phyloP scores from a whole-genome alignment of 2,113 vertebrate species.

The Brachyhypopomus occidentalis region DNA sequence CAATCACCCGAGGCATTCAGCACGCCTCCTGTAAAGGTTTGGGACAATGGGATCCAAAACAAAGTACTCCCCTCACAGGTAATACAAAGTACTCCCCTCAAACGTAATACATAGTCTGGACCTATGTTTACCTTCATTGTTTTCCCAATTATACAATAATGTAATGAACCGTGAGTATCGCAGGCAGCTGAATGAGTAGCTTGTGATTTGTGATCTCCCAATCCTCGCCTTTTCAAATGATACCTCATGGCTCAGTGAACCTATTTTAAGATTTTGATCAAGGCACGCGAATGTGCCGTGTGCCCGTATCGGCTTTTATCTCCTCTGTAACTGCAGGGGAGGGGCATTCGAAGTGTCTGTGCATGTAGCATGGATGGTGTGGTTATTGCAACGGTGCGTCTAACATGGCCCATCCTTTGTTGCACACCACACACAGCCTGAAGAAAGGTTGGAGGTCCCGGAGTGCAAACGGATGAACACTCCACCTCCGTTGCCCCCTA shows the following conservation, averaged over 20 bases:
- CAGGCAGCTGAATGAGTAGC: not conserved
- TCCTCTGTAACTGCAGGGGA: constrained; percentile 20
- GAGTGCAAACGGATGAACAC: constrained; percentile 79
- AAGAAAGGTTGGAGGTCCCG: constrained; percentile 79
- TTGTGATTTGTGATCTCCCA: constrained; percentile 23
- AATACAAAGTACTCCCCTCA: constrained; percentile 63
- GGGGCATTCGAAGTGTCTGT: constrained; percentile 13
- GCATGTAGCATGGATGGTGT: not conserved
- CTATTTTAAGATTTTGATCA: constrained; percentile 37
- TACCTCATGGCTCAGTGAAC: constrained; percentile 21
- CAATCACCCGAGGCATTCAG: constrained; percentile 80
- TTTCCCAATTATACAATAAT: not conserved
- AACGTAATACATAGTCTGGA: constrained; percentile 73
- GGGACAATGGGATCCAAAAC: constrained; percentile 84
- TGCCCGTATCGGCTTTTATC: not conserved
- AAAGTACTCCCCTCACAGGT: constrained; percentile 82
- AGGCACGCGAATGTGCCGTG: constrained; percentile 18
- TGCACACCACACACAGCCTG: constrained; percentile 70
- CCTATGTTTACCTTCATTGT: not conserved
- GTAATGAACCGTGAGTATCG: not conserved
- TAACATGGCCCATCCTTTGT: constrained; percentile 30
- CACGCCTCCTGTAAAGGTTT: constrained; percentile 82
- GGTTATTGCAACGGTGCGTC: constrained; percentile 29
- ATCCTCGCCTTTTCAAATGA: constrained; percentile 30
- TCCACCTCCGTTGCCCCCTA: constrained; percentile 84